Conservation (phyloP, 2,113 vertebrate species). For the Takifugu flavidus region DNA sequence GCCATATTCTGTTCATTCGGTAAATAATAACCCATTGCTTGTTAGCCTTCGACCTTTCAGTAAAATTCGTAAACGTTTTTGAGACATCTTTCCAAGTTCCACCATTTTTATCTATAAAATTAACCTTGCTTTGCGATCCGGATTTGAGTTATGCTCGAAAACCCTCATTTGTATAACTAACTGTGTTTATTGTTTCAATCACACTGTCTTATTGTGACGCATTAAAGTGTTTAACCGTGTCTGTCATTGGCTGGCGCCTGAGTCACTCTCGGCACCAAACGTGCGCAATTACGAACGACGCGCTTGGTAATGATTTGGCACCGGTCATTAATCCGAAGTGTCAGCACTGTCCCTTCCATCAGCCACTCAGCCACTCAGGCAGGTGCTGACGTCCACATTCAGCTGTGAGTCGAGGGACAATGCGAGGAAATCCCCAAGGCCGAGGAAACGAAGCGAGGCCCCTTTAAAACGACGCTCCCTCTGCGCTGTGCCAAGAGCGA, state of each 20-base stretch:
- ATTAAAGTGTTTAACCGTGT: not conserved
- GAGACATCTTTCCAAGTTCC: too few relatives aligned
- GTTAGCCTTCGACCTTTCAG: too few relatives aligned
- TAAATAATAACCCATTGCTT: too few relatives aligned
- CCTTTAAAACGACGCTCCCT: slow-evolving; percentile 62
- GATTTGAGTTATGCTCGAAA: not conserved
- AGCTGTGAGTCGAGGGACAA: slow-evolving; percentile 45
- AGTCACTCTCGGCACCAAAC: slow-evolving; percentile 42
- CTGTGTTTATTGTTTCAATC: not conserved
- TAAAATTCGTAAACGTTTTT: too few relatives aligned
- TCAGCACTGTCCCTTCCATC: slow-evolving; percentile 18
- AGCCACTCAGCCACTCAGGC: not conserved
- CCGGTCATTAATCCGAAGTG: slow-evolving; percentile 24
- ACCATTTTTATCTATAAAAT: too few relatives aligned
- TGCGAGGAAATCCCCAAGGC: slow-evolving; percentile 68
- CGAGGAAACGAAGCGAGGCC: slow-evolving; percentile 36
- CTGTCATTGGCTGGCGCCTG: slow-evolving; percentile 36
- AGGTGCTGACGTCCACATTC: slow-evolving; percentile 50
- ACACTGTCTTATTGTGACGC: too few relatives aligned
- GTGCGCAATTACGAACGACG: slow-evolving; percentile 40
- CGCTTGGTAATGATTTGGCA: slow-evolving; percentile 20
- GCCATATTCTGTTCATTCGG: too few relatives aligned
- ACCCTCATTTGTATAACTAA: not conserved
- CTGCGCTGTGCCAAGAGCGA: slow-evolving; percentile 11
- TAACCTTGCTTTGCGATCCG: too few relatives aligned